Conservation (phyloP, 2,888 invertebrate species). For the Drosophila nr. medialis region DNA sequence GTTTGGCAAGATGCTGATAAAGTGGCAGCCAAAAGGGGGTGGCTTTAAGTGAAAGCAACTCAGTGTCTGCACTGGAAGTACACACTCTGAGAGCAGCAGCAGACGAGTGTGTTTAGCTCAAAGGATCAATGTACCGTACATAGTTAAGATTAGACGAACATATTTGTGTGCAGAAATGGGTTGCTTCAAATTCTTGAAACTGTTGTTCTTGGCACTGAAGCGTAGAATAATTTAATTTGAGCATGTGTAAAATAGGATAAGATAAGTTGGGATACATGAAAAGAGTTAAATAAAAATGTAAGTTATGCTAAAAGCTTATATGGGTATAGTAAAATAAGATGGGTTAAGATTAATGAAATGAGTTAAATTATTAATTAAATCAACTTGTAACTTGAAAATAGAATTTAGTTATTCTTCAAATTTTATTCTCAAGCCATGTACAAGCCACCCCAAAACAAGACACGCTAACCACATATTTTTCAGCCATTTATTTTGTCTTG, state of each 20-base stretch:
- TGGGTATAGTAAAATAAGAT: background rate
- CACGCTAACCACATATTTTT: background rate
- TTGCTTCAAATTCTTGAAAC: background rate
- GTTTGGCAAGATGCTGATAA: slow-evolving; percentile 57
- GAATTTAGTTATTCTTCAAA: background rate
- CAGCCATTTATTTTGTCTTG: background rate
- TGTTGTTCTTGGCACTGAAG: background rate
- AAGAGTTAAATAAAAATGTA: background rate
- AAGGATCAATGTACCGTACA: slow-evolving; percentile 39
- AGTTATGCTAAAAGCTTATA: background rate
- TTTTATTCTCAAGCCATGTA: too few species aligned
- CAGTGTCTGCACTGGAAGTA: slow-evolving; percentile 3
- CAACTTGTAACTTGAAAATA: background rate
- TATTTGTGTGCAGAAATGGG: background rate
- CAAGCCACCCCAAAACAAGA: background rate
- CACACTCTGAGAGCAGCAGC: background rate
- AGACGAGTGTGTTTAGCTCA: background rate
- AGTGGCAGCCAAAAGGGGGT: slow-evolving; percentile 20
- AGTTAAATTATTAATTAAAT: background rate
- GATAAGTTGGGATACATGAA: background rate
- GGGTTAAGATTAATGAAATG: background rate
- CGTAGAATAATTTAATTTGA: background rate
- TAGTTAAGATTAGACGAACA: slow-evolving; percentile 28
- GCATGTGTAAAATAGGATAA: background rate
- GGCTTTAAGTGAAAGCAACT: slow-evolving; percentile 15